Evolutionary conservation across 1,140 invertebrate species (phyloP), one percentile per base, ranked within the genome.

Genomic region (Chionoecetes opilio): DNA sequence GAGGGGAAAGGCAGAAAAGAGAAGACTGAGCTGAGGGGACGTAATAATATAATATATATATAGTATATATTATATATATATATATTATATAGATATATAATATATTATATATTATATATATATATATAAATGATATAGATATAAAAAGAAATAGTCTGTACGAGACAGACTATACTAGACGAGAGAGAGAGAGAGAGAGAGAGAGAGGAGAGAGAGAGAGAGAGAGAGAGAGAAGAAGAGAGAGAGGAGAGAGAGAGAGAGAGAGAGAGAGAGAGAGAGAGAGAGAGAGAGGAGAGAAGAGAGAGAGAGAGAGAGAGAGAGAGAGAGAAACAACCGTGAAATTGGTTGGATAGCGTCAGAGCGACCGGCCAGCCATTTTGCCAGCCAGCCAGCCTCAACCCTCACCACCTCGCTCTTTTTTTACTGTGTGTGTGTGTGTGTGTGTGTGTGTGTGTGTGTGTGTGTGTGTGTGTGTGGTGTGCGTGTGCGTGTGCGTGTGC

Each of bases 291-390:
- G 87, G 41, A 37, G 41, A 26, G n/a, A 26, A 75, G 63, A 75
- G 63, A 75, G 63, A 75, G 63, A 75, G 63, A 75, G 63, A 75
- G 63, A 75, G 63, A 75, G 63, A 75, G 63, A 75, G 63, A 46
- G 35, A 38, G 35, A 38, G 41, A 38, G 35, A 38, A 38, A 38
- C 26, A 38, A 53, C 46, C 46, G 41, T 8, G 35, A 75, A 91
- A 91, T 91, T 91, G 89, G 75, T 46, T 91, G 88, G 88, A 46
- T 38, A 90, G 88, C 35, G 35, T 37, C 46, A 46, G 88, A 53
- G 38, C 88, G 88, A n/a, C 31, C 88, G 88, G 38, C 88, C 88
- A 31, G 31, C 89, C 89, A 91, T 91, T 91, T 63, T 63, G 75
- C 89, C 89, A 75, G 89, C 26, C 53, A 46, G 46, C 46, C 63